phyloP scores from a whole-genome alignment of 2,888 invertebrate genomes.

The Autographa gamma region DNA sequence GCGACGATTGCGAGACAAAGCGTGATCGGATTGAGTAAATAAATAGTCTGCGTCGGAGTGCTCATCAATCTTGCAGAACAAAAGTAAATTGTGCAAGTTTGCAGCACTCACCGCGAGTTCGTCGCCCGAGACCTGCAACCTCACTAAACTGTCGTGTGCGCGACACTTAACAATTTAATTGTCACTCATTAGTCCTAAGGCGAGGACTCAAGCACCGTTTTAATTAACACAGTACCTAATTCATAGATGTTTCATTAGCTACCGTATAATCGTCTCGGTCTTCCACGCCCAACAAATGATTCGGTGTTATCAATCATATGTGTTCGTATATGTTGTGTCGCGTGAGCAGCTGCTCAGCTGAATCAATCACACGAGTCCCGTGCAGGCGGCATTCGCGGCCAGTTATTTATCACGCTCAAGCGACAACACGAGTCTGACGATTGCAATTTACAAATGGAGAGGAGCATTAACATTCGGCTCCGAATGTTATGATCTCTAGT shows the following conservation, averaged over 20 bases:
- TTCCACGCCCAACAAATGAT: slow-evolving; percentile 62
- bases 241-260: slow-evolving; percentile 80
- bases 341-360: slow-evolving; percentile 75
- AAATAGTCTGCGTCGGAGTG: slow-evolving; percentile 83
- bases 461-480: slow-evolving; percentile 61
- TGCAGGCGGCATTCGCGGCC: slow-evolving; percentile 70
- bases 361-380: slow-evolving; percentile 81
- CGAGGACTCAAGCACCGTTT: slow-evolving; percentile 77
- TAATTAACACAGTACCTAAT: slow-evolving; percentile 76
- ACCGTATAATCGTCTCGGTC: slow-evolving; percentile 54
- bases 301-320: slow-evolving; percentile 77
- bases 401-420: slow-evolving; percentile 80
- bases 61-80: slow-evolving; percentile 85
- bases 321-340: slow-evolving; percentile 61
- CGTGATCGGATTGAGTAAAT: slow-evolving; percentile 86
- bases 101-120: slow-evolving; percentile 73
- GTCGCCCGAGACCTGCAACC: slow-evolving; percentile 83
- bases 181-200: slow-evolving; percentile 84
- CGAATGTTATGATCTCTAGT: slow-evolving; percentile 66
- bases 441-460: slow-evolving; percentile 74
- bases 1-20: slow-evolving; percentile 83
- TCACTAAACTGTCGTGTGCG: slow-evolving; percentile 83
- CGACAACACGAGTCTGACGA: slow-evolving; percentile 72
- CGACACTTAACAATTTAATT: slow-evolving; percentile 86
- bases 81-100: slow-evolving; percentile 84